Evolutionary conservation across 2,888 invertebrate species (phyloP), one percentile per base, ranked within the genome.

Genomic region (Meganola albula): DNA sequence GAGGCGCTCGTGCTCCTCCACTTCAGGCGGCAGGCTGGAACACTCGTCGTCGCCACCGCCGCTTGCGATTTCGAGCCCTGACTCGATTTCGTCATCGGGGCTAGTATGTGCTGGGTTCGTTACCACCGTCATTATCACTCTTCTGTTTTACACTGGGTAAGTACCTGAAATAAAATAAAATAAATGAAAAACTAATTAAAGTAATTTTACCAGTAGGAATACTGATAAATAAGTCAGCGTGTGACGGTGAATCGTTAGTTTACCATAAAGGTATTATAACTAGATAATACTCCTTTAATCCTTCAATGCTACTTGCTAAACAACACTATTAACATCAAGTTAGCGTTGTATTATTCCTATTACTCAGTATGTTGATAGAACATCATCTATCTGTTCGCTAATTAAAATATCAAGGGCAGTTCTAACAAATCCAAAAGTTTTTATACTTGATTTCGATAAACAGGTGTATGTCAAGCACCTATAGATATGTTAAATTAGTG

Each of bases 111-210:
- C 76, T 12, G 86, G 86, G 40, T 87, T 85, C 10, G 79, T 83
- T 21, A 87, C 85, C 39, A 87, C 72, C 40, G 86, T 86, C 86
- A 87, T 86, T 44, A 40, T 75, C 61, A 39, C 32, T 28, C 27
- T 33, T 48, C 40, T 34, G 20, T 26, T 33, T 48, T 37, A 46
- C 46, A 44, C 62, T 53, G n/a, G n/a, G n/a, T n/a, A n/a, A n/a
- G n/a, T n/a, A 67, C 55, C 79, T 78, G 76, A 27, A 75, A 77
- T 42, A 27, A 42, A 47, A 35, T 40, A 48, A 52, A 47, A 25
- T 10, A 8, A 25, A 35, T 40, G 48, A 52, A 47, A 25, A 10
- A 8, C 22, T 18, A 29, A 2, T 16, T 41, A 41, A 45, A 9
- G 5, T 18, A 16, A 16, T 16, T 4, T 16, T 16, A 4, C 16